Percentiles rank a stretch among this genome's conserved stretches.
Conservation (phyloP, 2,888 invertebrate genomes). For the Lasioglossum oenotherae region DNA sequence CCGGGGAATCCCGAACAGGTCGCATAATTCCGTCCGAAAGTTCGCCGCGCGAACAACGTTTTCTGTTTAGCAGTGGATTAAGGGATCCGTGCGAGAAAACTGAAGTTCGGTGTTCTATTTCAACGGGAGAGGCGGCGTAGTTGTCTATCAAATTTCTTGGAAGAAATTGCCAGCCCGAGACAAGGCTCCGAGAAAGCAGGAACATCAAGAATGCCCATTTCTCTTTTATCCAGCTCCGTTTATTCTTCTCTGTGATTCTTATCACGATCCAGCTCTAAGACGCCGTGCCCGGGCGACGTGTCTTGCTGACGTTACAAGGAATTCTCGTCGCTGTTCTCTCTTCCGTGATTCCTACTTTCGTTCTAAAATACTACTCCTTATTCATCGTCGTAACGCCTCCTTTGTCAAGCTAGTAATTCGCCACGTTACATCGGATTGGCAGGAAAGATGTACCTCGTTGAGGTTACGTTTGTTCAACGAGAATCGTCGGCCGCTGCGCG, state of each 20-base stretch:
- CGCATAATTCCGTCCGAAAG: not conserved
- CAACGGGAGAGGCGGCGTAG: not conserved
- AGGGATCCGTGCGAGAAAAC: not conserved
- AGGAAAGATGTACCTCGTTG: not conserved
- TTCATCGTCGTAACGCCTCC: slow-evolving; percentile 3
- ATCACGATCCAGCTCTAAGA: slow-evolving; percentile 5
- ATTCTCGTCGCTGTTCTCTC: slow-evolving; percentile 55
- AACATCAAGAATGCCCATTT: slow-evolving; percentile 26
- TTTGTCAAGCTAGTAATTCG: not conserved
- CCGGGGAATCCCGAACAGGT: too few relatives aligned
- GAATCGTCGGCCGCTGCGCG: not conserved
- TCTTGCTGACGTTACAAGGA: slow-evolving; percentile 56
- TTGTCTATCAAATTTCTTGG: slow-evolving; percentile 45
- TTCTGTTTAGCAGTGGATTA: not conserved
- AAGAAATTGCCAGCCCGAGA: slow-evolving; percentile 49
- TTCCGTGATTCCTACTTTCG: slow-evolving; percentile 29
- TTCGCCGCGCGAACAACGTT: not conserved
- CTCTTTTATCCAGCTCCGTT: slow-evolving; percentile 21
- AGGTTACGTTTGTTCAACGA: not conserved
- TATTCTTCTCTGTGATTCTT: slow-evolving; percentile 9
- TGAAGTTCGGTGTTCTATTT: slow-evolving; percentile 13
- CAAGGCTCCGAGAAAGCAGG: slow-evolving; percentile 16
- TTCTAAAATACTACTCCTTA: slow-evolving; percentile 13
- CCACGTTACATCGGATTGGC: not conserved
- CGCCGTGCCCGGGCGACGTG: not conserved